These are phyloP conservation scores for Conus betulinus DNA, from an alignment of 1,140 invertebrate species.

Conservation along the genomic window DNA sequence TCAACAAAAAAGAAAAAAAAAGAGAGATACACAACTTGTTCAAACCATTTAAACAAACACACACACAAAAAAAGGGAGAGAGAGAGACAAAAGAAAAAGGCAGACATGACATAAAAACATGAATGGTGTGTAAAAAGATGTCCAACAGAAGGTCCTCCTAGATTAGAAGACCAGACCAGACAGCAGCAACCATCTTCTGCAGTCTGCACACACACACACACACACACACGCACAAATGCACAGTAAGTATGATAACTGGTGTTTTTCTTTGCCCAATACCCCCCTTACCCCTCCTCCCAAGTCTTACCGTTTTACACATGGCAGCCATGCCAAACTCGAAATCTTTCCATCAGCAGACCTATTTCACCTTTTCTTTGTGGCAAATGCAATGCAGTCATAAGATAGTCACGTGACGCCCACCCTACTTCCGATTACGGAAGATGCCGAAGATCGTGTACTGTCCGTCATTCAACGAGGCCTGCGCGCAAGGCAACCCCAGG, in stretches of 20 bases:
- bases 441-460: no score
- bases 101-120: conserved; percentile 22
- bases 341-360: neutral
- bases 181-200: neutral
- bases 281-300: neutral
- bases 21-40: neutral
- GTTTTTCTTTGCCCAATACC: no score
- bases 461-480: no score
- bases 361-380: no score
- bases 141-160: no score
- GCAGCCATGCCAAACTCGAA: neutral
- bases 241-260: neutral
- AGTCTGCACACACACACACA: conserved; percentile 16
- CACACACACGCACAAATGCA: neutral
- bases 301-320: neutral
- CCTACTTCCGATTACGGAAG: no score
- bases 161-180: neutral
- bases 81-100: neutral
- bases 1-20: neutral
- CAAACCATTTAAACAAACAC: neutral
- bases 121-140: neutral
- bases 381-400: neutral
- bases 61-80: neutral
- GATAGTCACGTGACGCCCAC: no score
- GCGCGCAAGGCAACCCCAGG: no score